Base-by-base conservation (phyloP, 2,113 vertebrate species). In the Chrysemys picta region DNA sequence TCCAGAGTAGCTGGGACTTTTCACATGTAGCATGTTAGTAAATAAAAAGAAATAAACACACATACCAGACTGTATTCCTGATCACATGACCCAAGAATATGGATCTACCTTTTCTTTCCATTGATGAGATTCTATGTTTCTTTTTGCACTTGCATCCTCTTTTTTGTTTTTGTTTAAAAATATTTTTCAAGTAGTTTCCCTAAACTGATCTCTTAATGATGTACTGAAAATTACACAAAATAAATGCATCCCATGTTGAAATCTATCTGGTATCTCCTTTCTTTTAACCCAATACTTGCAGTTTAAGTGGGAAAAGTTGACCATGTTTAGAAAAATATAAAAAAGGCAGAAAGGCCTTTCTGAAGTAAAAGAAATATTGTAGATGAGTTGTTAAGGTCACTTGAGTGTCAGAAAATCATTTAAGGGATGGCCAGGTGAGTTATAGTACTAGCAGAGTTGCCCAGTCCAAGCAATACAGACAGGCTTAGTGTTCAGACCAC, bases 181-280 rank as follows among this genome's bases (percentile, higher is more conserved):
- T 94, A 80, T 96, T 52, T 96, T 76, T 95, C 85, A 93, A 94
- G 84, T 98, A 95, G 97, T 98, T 98, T 93, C 81, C 49, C 95
- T 97, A 94, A 98, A 99, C 98, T 98, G 95, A 98, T 97, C 89
- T 98, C 93, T 97, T 98, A 98, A 97, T 88, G 96, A 97, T 98
- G 97, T 98, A 97, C 96, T 97, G 82, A 96, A 98, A 97, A 97
- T 95, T 93, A 27, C 85, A 93, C 95, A 97, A 98, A 98, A 99
- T 99, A 98, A 99, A 99, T 83, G 93, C 97, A 97, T 97, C 98
- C 97, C 97, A 82, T 96, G 89, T 88, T 97, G 96, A 98, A 97
- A 83, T 91, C 84, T 79, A 65, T 80, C 42, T 56, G 93, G 88
- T 78, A 21, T 95, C 62, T 96, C 42, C 42, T 84, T 24, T 84